Conservation (phyloP, 2,888 invertebrate genomes). For the Ophonus ardosiacus region DNA sequence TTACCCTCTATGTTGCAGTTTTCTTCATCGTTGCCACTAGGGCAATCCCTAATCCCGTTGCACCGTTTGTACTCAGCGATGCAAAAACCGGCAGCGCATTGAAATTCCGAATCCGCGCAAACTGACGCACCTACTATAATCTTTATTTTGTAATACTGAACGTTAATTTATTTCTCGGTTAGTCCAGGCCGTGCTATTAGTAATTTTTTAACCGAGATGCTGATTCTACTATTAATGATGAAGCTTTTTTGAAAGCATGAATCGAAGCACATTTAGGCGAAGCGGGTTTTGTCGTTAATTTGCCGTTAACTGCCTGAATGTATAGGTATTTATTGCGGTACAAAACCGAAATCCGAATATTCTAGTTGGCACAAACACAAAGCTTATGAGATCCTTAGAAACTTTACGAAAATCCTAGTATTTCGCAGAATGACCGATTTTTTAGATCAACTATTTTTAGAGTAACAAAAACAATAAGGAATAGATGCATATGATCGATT, state of each 20-base stretch:
- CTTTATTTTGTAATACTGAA: constrained; percentile 62
- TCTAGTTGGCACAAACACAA: too few species aligned
- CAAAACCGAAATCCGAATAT: not conserved
- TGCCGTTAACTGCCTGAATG: not conserved
- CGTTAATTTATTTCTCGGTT: constrained; percentile 2
- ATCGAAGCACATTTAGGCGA: constrained; percentile 59
- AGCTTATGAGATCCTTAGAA: too few species aligned
- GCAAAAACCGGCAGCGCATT: constrained; percentile 81
- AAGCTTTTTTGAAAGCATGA: constrained; percentile 57
- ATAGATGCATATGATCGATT: too few species aligned
- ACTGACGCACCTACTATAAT: constrained; percentile 43
- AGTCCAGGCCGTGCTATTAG: constrained; percentile 42
- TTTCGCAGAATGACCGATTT: too few species aligned
- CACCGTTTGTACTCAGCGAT: constrained; percentile 77
- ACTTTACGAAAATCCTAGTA: too few species aligned
- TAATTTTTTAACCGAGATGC: not conserved
- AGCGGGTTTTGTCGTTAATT: constrained; percentile 42
- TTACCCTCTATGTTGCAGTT: constrained; percentile 69
- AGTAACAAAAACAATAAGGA: too few species aligned
- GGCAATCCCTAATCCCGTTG: constrained; percentile 77
- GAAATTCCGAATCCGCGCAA: constrained; percentile 76
- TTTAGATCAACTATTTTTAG: too few species aligned
- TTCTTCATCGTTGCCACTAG: constrained; percentile 73
- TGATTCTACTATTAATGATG: constrained; percentile 2
- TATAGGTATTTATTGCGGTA: not conserved